These are phyloP conservation scores for Chionoecetes opilio DNA, from an alignment of 1,140 invertebrate genomes.

Conservation along the genomic window DNA sequence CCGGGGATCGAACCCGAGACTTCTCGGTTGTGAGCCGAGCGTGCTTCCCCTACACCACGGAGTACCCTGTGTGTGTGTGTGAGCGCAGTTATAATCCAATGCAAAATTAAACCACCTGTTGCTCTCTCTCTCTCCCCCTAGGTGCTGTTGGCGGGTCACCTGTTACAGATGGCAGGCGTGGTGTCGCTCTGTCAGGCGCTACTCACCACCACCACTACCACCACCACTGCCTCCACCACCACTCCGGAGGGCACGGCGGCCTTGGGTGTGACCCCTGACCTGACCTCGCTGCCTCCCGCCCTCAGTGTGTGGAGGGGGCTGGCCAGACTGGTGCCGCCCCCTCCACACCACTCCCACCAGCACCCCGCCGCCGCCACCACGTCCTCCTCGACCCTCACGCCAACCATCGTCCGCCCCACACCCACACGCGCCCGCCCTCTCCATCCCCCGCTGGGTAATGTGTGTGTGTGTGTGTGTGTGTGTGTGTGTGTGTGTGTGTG, in stretches of 20 bases:
- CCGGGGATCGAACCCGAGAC: no score
- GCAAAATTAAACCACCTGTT: background rate
- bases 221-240: slow-evolving; percentile 43
- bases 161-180: slow-evolving; percentile 90
- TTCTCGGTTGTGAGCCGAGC: no score
- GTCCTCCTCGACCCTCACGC: slow-evolving; percentile 58
- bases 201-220: slow-evolving; percentile 81
- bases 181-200: slow-evolving; percentile 88
- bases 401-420: slow-evolving; percentile 75
- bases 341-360: slow-evolving; percentile 57
- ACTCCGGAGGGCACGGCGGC: slow-evolving; percentile 1
- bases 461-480: background rate
- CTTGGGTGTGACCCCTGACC: background rate
- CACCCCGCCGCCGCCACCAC: slow-evolving; percentile 56
- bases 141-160: slow-evolving; percentile 89
- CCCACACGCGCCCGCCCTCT: slow-evolving; percentile 81
- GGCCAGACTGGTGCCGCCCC: slow-evolving; percentile 74
- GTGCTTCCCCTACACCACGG: no score
- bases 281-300: slow-evolving; percentile 63
- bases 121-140: slow-evolving; percentile 80
- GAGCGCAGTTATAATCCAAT: background rate
- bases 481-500: no score
- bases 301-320: slow-evolving; percentile 78
- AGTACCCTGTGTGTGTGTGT: no score
- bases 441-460: slow-evolving; percentile 60